A percentile compares a stretch with the other conserved stretches of the same genome.
Evolutionary conservation across 2,113 vertebrate species (phyloP).

Genomic region (Hylia prasina): DNA sequence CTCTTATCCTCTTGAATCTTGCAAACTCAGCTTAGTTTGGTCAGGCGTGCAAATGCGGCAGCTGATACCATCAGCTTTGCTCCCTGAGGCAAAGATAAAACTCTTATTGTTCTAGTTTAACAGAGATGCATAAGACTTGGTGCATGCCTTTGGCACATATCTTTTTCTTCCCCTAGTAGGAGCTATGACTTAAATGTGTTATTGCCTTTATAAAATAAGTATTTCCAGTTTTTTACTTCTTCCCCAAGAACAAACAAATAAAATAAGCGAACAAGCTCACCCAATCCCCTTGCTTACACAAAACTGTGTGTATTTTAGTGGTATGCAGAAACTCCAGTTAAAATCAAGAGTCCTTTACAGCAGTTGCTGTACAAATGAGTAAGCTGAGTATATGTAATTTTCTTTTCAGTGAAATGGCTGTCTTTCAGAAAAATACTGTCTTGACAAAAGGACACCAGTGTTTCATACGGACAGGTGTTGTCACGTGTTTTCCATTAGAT

Average conservation of each 20-base stretch:
- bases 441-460: not conserved
- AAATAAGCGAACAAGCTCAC: not conserved
- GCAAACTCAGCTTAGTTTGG: conserved; percentile 17
- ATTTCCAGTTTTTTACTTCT: not conserved
- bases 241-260: not conserved
- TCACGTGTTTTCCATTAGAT: not conserved
- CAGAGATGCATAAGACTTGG: not conserved
- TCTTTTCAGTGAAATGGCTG: not conserved
- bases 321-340: not conserved
- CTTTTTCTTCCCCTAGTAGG: not conserved
- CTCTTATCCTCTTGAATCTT: conserved; percentile 4
- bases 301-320: not conserved
- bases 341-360: not conserved
- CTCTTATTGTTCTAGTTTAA: not conserved
- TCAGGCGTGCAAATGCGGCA: not conserved
- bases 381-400: not conserved
- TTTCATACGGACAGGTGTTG: not conserved
- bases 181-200: not conserved
- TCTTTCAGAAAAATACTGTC: not conserved
- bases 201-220: not conserved
- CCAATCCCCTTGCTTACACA: not conserved
- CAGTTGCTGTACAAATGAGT: not conserved
- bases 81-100: not conserved
- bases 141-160: not conserved
- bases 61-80: not conserved